Conservation (phyloP, 2,797 vertebrate species). For the Gymnoscopelus braueri region DNA sequence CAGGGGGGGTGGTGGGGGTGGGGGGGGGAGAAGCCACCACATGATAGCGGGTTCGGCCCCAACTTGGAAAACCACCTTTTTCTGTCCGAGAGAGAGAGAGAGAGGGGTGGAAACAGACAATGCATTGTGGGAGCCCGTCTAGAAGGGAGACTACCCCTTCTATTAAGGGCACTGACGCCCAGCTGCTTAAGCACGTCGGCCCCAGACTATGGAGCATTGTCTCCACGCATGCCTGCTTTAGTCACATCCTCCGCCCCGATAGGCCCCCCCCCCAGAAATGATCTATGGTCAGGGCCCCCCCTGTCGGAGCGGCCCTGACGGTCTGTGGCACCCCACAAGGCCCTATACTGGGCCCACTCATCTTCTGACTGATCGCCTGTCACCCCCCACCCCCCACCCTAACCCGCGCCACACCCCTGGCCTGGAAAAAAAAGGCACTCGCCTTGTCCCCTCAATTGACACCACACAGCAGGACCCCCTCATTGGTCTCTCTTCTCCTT, state of each 20-base stretch:
- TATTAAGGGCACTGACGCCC: slow-evolving; percentile 82
- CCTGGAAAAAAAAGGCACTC: slow-evolving; percentile 71
- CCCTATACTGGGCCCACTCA: slow-evolving; percentile 77
- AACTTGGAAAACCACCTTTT: slow-evolving; percentile 79
- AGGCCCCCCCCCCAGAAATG: slow-evolving; percentile 75
- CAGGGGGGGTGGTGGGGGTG: too few relatives aligned
- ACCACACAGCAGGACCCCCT: slow-evolving; percentile 60
- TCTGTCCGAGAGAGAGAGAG: slow-evolving; percentile 58
- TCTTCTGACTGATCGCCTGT: slow-evolving; percentile 79
- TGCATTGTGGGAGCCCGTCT: slow-evolving; percentile 80
- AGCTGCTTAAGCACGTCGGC: slow-evolving; percentile 85
- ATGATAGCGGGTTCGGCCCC: slow-evolving; percentile 72
- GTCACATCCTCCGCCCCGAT: slow-evolving; percentile 80
- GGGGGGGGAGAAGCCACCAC: slow-evolving; percentile 73
- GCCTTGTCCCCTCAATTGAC: slow-evolving; percentile 69
- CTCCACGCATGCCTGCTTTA: slow-evolving; percentile 78
- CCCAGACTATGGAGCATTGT: slow-evolving; percentile 84
- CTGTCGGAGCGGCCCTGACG: slow-evolving; percentile 61
- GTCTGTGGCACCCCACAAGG: slow-evolving; percentile 76
- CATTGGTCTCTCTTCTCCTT: slow-evolving; percentile 34
- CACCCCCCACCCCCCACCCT: slow-evolving; percentile 69
- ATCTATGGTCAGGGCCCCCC: slow-evolving; percentile 72
- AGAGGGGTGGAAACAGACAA: slow-evolving; percentile 78
- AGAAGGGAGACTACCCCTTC: slow-evolving; percentile 78
- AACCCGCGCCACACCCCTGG: slow-evolving; percentile 69